These are phyloP conservation scores for Ataeniobius toweri DNA, from an alignment of 2,797 vertebrate species.

Conservation along the genomic window DNA sequence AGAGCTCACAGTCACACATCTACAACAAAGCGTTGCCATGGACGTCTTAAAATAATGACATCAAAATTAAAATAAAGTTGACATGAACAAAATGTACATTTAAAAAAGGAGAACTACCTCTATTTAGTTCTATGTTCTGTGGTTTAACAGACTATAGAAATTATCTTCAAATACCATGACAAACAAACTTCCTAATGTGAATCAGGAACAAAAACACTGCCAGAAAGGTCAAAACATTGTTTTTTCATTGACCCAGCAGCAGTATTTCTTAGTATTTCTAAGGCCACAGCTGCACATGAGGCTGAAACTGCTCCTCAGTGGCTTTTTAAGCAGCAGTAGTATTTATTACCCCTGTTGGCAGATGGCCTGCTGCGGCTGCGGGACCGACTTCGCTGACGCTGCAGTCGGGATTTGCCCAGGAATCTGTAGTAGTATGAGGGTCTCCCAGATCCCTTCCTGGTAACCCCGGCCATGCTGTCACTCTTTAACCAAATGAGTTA, in stretches of 20 bases:
- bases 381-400: slow-evolving; percentile 95
- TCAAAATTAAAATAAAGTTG: background rate
- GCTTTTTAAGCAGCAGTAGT: slow-evolving; percentile 33
- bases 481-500: slow-evolving; percentile 11
- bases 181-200: slow-evolving; percentile 2
- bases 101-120: slow-evolving; percentile 9
- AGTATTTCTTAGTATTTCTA: background rate
- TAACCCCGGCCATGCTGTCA: slow-evolving; percentile 88
- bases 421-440: slow-evolving; percentile 97
- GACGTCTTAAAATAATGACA: slow-evolving; percentile 12
- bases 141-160: background rate
- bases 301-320: slow-evolving; percentile 19
- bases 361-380: slow-evolving; percentile 90
- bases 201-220: background rate
- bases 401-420: slow-evolving; percentile 92
- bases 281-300: background rate
- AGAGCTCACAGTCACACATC: slow-evolving; percentile 8
- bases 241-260: slow-evolving; percentile 1
- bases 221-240: background rate
- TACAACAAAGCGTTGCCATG: background rate
- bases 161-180: background rate
- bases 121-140: background rate
- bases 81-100: background rate
- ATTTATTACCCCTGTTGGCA: slow-evolving; percentile 87
- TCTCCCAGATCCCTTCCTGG: slow-evolving; percentile 92